Evolutionary conservation across 2,888 invertebrate genomes (phyloP).

Genomic region (Erebia ligea): DNA sequence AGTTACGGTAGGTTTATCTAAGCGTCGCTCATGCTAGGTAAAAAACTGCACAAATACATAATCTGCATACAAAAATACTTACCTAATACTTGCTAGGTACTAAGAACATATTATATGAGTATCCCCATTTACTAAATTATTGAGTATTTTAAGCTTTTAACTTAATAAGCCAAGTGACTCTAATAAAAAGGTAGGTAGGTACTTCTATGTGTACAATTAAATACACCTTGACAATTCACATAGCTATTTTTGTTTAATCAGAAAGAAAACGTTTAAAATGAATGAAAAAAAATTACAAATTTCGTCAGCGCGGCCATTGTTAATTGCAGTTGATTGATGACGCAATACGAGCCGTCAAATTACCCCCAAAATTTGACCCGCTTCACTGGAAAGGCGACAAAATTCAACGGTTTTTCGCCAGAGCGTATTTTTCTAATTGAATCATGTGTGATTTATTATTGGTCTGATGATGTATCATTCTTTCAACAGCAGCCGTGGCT

Average conservation of each 20-base stretch:
- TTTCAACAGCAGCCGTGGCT: constrained; percentile 79
- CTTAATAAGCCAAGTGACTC: background rate
- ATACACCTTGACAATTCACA: background rate
- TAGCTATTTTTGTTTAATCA: constrained; percentile 3
- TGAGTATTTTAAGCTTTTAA: background rate
- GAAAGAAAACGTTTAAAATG: constrained; percentile 22
- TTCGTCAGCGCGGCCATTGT: constrained; percentile 49
- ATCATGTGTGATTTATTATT: constrained; percentile 83
- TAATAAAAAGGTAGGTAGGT: background rate
- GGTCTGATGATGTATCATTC: constrained; percentile 83
- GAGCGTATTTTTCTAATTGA: constrained; percentile 81
- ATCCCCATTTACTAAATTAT: no score
- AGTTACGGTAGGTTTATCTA: constrained; percentile 1
- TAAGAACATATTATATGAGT: background rate
- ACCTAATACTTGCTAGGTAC: no score
- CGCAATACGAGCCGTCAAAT: constrained; percentile 76
- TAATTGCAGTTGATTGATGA: constrained; percentile 78
- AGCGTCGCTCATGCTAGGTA: background rate
- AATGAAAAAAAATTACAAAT: constrained; percentile 28
- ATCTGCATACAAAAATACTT: background rate
- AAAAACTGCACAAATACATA: background rate
- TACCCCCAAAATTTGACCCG: constrained; percentile 67
- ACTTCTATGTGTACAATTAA: background rate
- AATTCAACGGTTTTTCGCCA: constrained; percentile 64
- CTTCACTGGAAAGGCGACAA: constrained; percentile 62